Base-by-base conservation (phyloP, 2,113 vertebrate species). In the Arizona elegans region DNA sequence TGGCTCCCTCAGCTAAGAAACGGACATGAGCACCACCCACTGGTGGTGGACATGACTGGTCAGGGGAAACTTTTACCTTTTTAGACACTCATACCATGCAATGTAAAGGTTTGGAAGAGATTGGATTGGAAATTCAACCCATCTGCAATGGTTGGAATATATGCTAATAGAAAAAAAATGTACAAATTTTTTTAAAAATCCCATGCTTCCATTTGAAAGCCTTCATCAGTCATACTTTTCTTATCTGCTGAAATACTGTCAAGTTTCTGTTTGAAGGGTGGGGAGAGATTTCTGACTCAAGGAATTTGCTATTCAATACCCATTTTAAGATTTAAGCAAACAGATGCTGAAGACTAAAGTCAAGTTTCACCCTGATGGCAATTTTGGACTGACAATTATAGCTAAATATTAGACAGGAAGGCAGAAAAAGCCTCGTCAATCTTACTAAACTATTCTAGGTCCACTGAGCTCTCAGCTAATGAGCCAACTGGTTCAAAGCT, bases 261-360 rank as follows among this genome's bases (percentile, higher is more conserved):
- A 8, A 12, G 0, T 38, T 38, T 81, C 1, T 19, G 33, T 70
- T 70, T 70, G 65, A 70, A n/a, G 65, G 29, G 65, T 26, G 59
- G 24, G 65, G 29, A n/a, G 62, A 5, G 11, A 56, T 92, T 93
- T 94, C 12, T 93, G 70, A 91, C 59, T 96, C 3, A 1, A 94
- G 55, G 23, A 94, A 95, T 90, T 95, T 94, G 58, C 15, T 53
- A 65, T 89, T 92, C 53, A 58, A 94, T 96, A 95, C 91, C 11
- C 29, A 90, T 94, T 95, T 96, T 94, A 91, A 96, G 81, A 93
- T 59, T 81, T 94, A 95, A 97, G 85, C 10, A 94, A 93, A 10
- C 91, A 33, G 91, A 89, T 90, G 54, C 24, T 93, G 86, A 3
- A 96, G 43, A 95, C 95, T 93, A 93, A 93, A 93, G 3, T 92